A percentile compares a stretch with the other conserved stretches of the same genome.
These are phyloP conservation scores for Regulus satrapa DNA, from an alignment of 2,113 vertebrate species.

Conservation along the genomic window DNA sequence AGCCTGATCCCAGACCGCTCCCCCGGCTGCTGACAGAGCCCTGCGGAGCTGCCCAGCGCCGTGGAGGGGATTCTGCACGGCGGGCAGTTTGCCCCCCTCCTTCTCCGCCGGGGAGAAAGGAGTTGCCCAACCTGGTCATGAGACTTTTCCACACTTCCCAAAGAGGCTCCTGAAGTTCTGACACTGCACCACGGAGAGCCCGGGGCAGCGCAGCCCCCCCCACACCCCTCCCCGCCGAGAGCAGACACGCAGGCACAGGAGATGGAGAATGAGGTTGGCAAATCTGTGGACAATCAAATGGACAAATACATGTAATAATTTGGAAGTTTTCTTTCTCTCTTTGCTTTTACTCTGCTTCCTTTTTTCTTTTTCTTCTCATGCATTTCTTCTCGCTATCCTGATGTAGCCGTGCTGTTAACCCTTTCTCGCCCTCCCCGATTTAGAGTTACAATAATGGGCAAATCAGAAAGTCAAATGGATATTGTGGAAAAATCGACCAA, in stretches of 20 bases:
- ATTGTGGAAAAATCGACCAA: slow-evolving; percentile 86
- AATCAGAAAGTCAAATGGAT: slow-evolving; percentile 89
- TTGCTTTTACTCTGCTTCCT: not conserved
- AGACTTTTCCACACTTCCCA: slow-evolving; percentile 17
- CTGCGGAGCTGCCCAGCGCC: not conserved
- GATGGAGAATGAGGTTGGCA: slow-evolving; percentile 70
- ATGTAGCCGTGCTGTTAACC: not conserved
- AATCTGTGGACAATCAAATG: slow-evolving; percentile 72
- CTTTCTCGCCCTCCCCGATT: slow-evolving; percentile 22
- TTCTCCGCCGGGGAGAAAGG: not conserved
- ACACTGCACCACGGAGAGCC: not conserved
- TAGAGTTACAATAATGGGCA: slow-evolving; percentile 83
- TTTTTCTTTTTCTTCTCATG: not conserved
- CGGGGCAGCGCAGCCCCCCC: not conserved
- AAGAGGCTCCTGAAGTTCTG: slow-evolving; percentile 16
- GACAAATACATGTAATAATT: slow-evolving; percentile 74
- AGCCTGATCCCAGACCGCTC: no score
- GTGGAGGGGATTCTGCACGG: not conserved
- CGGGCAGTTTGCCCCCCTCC: not conserved
- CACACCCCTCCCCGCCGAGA: no score
- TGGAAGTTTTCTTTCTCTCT: slow-evolving; percentile 4
- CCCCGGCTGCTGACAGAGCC: not conserved
- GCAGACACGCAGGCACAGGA: not conserved
- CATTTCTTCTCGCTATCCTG: not conserved
- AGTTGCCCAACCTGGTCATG: slow-evolving; percentile 47